Evolutionary conservation across 2,797 vertebrate species (phyloP).

Genomic region (Liasis olivaceus): DNA sequence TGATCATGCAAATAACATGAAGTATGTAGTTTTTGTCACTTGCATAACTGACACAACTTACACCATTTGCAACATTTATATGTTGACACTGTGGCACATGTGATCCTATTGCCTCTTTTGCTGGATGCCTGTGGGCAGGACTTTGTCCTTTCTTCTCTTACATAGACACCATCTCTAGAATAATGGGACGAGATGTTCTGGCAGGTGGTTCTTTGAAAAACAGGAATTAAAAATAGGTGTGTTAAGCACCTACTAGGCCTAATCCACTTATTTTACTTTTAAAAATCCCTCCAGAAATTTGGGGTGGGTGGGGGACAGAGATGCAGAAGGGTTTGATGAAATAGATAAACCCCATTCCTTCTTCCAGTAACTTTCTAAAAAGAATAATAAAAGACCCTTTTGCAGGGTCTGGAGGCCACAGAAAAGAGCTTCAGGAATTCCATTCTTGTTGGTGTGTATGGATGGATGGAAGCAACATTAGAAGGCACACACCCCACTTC

Average conservation of each 20-base stretch:
- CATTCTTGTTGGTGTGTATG: not conserved
- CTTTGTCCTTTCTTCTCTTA: not conserved
- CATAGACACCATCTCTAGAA: not conserved
- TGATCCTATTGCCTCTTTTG: not conserved
- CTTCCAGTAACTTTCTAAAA: not conserved
- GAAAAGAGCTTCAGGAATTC: not conserved
- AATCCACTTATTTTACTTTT: not conserved
- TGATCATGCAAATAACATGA: not conserved
- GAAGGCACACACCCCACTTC: not conserved
- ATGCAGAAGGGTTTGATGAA: not conserved
- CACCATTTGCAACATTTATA: not conserved
- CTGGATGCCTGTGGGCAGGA: not conserved
- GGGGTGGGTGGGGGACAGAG: not conserved
- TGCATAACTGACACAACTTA: not conserved
- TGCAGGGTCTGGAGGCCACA: not conserved
- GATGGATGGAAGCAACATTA: not conserved
- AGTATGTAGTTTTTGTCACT: not conserved
- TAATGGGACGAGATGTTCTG: not conserved
- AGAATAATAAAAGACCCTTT: not conserved
- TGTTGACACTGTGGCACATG: not conserved
- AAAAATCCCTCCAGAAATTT: not conserved
- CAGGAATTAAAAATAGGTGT: not conserved
- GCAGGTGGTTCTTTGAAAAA: not conserved
- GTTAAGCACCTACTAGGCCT: not conserved
- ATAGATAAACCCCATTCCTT: not conserved